Conservation (phyloP, 2,113 vertebrate species). For the Mobula hypostoma region DNA sequence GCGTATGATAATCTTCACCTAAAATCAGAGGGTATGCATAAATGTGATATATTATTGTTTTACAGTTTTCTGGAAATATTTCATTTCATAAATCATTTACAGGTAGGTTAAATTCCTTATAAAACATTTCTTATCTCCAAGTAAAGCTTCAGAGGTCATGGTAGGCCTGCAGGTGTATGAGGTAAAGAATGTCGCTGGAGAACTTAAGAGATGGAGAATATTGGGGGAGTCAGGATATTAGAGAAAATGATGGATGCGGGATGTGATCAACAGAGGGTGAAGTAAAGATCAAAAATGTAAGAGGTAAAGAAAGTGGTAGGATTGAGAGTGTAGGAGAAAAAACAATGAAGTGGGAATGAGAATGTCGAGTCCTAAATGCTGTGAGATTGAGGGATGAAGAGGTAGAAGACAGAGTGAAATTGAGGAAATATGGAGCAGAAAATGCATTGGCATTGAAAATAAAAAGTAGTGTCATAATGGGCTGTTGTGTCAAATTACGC, state of each 20-base stretch:
- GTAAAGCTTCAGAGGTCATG: no score
- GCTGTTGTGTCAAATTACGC: background rate
- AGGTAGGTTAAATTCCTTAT: background rate
- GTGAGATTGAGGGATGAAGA: background rate
- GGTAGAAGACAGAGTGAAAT: background rate
- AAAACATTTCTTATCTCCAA: background rate
- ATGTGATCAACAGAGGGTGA: background rate
- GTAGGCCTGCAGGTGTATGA: no score
- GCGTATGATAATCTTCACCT: background rate
- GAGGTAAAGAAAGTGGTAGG: background rate
- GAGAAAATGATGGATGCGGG: no score
- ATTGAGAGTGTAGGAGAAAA: background rate
- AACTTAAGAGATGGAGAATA: background rate
- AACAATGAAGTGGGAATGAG: background rate
- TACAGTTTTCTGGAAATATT: background rate
- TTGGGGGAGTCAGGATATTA: background rate
- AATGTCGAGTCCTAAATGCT: background rate
- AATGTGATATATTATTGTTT: background rate
- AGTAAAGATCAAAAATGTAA: background rate
- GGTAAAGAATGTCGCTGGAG: background rate
- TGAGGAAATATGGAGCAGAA: background rate
- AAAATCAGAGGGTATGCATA: background rate
- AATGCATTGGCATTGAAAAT: background rate
- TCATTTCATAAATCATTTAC: background rate
- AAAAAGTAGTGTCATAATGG: background rate